Base-by-base conservation (phyloP, 2,113 vertebrate species). In the Rallus limicola region DNA sequence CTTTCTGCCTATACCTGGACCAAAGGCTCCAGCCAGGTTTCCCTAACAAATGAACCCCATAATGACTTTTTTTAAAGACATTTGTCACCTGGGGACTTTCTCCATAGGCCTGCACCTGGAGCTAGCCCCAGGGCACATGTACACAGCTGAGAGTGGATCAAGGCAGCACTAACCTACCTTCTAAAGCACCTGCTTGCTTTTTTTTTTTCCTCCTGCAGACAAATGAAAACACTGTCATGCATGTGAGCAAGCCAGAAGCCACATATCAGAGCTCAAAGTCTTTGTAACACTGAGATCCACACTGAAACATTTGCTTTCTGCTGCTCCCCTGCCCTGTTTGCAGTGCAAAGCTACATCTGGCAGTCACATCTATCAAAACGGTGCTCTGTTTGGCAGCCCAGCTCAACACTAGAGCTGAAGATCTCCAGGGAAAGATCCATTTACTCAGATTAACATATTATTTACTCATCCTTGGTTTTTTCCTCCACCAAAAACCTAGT, bases 181-280 rank as follows among this genome's bases (percentile, higher is more conserved):
- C 82, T 83, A 81, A 76, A 86, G 58, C 77, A 86, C 58, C 70
- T 81, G 25, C 5, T 16, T 38, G 77, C 53, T 81, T 84, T 72
- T 60, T 44, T 18, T n/a, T 88, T 78, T 80, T 71, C 81, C 55
- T 34, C 4, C 56, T 44, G n/a, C 5, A 19, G 89, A 76, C 31
- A 75, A 84, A 92, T 81, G 68, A 88, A 92, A 95, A 86, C 58
- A 91, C n/a, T 92, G 64, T 75, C 36, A 38, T 26, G 81, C 71
- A 74, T 88, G 88, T 82, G 88, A 96, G 86, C 86, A 93, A 96
- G 80, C 88, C 62, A 77, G 60, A 52, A 95, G 71, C 14, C 64
- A 90, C 46, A 46, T 69, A 88, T 78, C 71, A 77, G 59, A 88
- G 65, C 79, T 86, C 62, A 28, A 65, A 85, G 59, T 52, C 65